These are phyloP conservation scores for Schizopygopsis pylzovi DNA, from an alignment of 2,797 vertebrate species.

Conservation along the genomic window DNA sequence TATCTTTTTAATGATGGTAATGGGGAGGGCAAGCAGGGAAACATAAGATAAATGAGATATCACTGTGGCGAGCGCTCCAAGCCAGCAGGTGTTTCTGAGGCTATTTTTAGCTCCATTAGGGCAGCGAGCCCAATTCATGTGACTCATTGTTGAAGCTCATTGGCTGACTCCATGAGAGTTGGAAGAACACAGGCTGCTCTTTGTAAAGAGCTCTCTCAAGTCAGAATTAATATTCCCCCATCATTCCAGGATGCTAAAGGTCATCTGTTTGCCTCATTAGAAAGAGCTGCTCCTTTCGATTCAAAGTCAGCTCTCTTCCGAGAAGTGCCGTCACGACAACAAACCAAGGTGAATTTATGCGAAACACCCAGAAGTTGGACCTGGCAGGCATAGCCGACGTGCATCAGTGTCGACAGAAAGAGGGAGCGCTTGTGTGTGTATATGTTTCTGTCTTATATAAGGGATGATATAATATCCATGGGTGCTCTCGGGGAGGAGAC, in stretches of 20 bases:
- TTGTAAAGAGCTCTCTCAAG: conserved; percentile 60
- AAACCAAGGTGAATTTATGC: conserved; percentile 38
- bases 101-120: conserved; percentile 81
- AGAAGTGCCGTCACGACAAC: conserved; percentile 10
- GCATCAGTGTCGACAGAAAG: not conserved
- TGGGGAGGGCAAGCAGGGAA: conserved; percentile 61
- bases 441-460: conserved; percentile 75
- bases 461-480: conserved; percentile 77
- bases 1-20: conserved; percentile 71
- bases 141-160: conserved; percentile 67
- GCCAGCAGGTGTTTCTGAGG: conserved; percentile 76
- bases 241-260: conserved; percentile 70
- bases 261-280: conserved; percentile 20
- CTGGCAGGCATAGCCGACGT: conserved; percentile 9
- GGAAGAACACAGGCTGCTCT: conserved; percentile 62
- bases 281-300: not conserved
- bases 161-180: conserved; percentile 71
- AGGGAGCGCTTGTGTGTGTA: not conserved
- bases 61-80: conserved; percentile 66
- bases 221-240: conserved; percentile 73
- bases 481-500: conserved; percentile 74
- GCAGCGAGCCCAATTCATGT: conserved; percentile 71
- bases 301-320: not conserved
- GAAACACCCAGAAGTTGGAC: conserved; percentile 23
- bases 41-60: conserved; percentile 80